Conservation (phyloP, 1,140 invertebrate species). For the Orius insidiosus region DNA sequence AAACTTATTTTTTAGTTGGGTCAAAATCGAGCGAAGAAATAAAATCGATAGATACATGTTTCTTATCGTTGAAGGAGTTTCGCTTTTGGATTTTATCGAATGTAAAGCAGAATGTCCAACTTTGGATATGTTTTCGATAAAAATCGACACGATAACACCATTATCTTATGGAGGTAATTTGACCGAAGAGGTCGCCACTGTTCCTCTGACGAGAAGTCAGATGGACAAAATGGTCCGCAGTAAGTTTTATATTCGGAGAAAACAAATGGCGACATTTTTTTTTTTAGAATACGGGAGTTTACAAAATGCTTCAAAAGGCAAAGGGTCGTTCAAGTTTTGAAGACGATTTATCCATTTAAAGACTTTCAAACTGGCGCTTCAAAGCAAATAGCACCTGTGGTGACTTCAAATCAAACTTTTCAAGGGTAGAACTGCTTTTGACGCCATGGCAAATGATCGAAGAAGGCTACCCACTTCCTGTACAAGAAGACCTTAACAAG, state of each 20-base stretch:
- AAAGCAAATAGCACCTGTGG: conserved; percentile 19
- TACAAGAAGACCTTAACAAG: conserved; percentile 41
- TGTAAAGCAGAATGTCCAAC: conserved; percentile 41
- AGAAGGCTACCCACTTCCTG: conserved; percentile 70
- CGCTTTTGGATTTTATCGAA: conserved; percentile 49
- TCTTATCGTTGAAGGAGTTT: conserved; percentile 59
- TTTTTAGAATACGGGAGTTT: conserved; percentile 10
- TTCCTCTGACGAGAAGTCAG: conserved; percentile 50
- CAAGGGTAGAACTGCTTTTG: conserved; percentile 59
- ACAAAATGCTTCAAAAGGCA: conserved; percentile 1
- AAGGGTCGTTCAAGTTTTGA: not conserved
- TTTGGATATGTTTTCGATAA: conserved; percentile 38
- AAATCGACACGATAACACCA: conserved; percentile 57
- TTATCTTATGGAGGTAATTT: conserved; percentile 47
- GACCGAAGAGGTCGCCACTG: conserved; percentile 55
- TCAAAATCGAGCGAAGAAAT: no score
- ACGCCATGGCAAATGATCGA: conserved; percentile 69
- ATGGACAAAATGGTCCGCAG: conserved; percentile 39
- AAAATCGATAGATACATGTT: conserved; percentile 50
- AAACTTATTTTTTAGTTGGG: no score
- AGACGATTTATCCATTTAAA: not conserved
- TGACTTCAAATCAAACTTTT: no score
- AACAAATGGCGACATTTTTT: not conserved
- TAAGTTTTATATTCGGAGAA: no score
- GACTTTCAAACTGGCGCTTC: not conserved